These are phyloP conservation scores for Labroides dimidiatus DNA, from an alignment of 2,797 vertebrate genomes.

Conservation along the genomic window DNA sequence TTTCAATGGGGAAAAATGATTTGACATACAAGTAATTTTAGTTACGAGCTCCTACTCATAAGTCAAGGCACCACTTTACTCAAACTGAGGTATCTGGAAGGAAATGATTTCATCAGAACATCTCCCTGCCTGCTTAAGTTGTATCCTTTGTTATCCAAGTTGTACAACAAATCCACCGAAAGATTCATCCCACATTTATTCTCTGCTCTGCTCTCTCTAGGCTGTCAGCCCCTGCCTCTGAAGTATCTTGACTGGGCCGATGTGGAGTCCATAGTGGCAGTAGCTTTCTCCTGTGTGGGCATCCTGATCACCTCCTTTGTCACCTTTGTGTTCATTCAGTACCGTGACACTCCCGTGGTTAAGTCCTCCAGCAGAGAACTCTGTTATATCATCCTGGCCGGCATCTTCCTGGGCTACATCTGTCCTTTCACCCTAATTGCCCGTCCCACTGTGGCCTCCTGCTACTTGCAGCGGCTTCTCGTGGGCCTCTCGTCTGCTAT, in stretches of 20 bases:
- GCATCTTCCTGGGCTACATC: slow-evolving; percentile 97
- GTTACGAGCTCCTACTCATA: too few relatives aligned
- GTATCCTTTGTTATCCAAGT: slow-evolving; percentile 11
- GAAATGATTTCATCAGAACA: not conserved
- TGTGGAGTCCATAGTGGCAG: slow-evolving; percentile 96
- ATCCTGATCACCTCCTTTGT: slow-evolving; percentile 98
- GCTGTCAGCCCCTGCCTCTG: slow-evolving; percentile 91
- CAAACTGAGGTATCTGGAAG: not conserved
- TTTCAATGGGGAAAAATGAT: not conserved
- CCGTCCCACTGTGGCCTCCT: slow-evolving; percentile 92
- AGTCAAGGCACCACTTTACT: too few relatives aligned
- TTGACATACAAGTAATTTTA: too few relatives aligned
- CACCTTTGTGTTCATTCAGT: slow-evolving; percentile 97
- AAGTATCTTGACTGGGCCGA: slow-evolving; percentile 96
- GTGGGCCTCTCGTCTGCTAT: slow-evolving; percentile 97
- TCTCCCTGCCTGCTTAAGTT: slow-evolving; percentile 2
- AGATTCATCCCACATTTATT: slow-evolving; percentile 15
- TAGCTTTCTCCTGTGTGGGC: slow-evolving; percentile 95
- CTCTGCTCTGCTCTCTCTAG: slow-evolving; percentile 78
- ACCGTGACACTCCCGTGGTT: slow-evolving; percentile 97
- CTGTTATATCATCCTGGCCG: slow-evolving; percentile 97
- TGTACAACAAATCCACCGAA: not conserved
- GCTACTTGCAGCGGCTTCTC: slow-evolving; percentile 96
- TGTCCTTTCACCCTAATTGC: slow-evolving; percentile 98
- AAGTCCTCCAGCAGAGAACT: slow-evolving; percentile 98